Percentiles rank a stretch among this genome's conserved stretches.
phyloP scores from a whole-genome alignment of 1,140 invertebrate genomes.

The Procambarus clarkii region DNA sequence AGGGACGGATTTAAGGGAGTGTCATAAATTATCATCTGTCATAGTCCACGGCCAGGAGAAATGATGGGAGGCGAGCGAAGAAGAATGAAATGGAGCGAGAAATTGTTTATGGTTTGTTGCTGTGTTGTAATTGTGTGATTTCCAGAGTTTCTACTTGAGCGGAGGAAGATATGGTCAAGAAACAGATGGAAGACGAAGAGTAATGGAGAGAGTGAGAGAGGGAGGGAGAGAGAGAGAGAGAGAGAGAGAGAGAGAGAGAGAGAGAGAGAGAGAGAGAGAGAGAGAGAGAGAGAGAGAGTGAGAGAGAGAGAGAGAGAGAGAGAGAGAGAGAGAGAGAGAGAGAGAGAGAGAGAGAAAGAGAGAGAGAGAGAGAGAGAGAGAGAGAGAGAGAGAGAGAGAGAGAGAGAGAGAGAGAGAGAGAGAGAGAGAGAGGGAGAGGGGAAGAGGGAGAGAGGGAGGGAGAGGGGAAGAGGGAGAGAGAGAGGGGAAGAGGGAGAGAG shows the following conservation, averaged over 20 bases:
- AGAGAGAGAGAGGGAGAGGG: conserved; percentile 15
- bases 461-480: conserved; percentile 37
- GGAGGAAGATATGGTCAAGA: too few relatives aligned
- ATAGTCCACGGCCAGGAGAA: conserved; percentile 15
- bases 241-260: background rate
- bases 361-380: background rate
- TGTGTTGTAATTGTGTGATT: conserved; percentile 19
- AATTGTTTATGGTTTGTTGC: conserved; percentile 13
- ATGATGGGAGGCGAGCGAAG: conserved; percentile 36
- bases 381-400: background rate
- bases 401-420: conserved; percentile 21
- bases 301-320: conserved; percentile 19
- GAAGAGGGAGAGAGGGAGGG: conserved; percentile 33
- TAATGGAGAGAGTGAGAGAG: background rate
- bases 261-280: background rate
- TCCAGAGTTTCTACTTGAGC: too few relatives aligned
- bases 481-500: conserved; percentile 8
- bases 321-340: conserved; percentile 23
- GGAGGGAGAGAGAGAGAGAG: background rate
- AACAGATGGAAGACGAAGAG: too few relatives aligned
- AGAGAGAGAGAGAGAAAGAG: conserved; percentile 20
- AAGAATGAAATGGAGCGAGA: conserved; percentile 33
- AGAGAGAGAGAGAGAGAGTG: background rate
- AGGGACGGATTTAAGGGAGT: too few relatives aligned
- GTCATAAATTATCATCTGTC: conserved; percentile 47